These are phyloP conservation scores for Bufo bufo DNA, from an alignment of 2,113 vertebrate species.

Conservation along the genomic window DNA sequence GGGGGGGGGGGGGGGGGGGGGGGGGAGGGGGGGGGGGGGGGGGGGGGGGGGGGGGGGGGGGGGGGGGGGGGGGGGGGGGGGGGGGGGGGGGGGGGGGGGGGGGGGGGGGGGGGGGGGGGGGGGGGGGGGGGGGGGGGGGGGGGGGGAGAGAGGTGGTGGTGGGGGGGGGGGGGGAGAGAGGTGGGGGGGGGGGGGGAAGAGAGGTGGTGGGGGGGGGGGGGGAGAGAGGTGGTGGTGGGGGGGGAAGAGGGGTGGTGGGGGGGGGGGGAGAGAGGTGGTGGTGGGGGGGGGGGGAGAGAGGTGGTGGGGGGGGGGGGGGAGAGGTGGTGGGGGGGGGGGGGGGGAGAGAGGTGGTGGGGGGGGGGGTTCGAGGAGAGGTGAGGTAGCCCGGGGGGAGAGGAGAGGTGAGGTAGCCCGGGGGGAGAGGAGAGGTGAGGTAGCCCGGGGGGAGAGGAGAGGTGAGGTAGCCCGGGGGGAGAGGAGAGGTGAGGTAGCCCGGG, in stretches of 20 bases:
- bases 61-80: not conserved
- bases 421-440: too few relatives aligned
- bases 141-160: not conserved
- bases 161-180: not conserved
- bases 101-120: not conserved
- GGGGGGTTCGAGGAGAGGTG: too few relatives aligned
- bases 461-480: too few relatives aligned
- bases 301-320: too few relatives aligned
- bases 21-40: not conserved
- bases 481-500: too few relatives aligned
- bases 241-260: not conserved
- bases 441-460: too few relatives aligned
- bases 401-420: too few relatives aligned
- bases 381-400: too few relatives aligned
- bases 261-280: not conserved
- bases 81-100: not conserved
- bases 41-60: not conserved
- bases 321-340: not conserved
- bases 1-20: too few relatives aligned
- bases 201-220: not conserved
- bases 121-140: not conserved
- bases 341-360: not conserved
- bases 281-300: not conserved
- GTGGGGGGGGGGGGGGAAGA: not conserved
- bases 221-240: not conserved